phyloP scores from a whole-genome alignment of 2,113 vertebrate species.

The Syngnathus scovelli region DNA sequence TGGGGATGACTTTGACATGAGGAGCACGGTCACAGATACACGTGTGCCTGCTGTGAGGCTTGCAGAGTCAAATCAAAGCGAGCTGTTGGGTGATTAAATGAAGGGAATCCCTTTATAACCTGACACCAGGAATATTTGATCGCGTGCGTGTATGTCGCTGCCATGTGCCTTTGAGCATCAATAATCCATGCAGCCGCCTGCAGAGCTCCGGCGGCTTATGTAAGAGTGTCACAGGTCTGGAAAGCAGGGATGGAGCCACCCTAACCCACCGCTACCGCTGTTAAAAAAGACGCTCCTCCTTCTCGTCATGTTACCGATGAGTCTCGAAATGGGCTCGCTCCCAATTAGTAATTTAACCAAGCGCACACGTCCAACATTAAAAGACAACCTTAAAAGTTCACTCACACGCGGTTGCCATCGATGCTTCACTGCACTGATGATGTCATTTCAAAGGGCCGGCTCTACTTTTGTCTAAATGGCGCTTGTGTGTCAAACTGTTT shows the following conservation, averaged over 20 bases:
- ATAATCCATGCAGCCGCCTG: slow-evolving; percentile 46
- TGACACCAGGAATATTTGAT: neutral
- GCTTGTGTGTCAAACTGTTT: too few relatives aligned
- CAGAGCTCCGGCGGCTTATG: slow-evolving; percentile 40
- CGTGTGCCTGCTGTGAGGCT: slow-evolving; percentile 26
- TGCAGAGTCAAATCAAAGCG: slow-evolving; percentile 24
- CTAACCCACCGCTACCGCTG: neutral
- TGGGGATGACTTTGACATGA: slow-evolving; percentile 42
- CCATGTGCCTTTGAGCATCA: slow-evolving; percentile 45
- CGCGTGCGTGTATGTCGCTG: slow-evolving; percentile 18
- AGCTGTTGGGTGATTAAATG: slow-evolving; percentile 2
- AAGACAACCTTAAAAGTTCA: too few relatives aligned
- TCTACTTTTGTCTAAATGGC: too few relatives aligned
- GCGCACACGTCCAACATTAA: neutral
- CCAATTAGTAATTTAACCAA: neutral
- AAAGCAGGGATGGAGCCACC: slow-evolving; percentile 18
- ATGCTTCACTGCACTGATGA: too few relatives aligned
- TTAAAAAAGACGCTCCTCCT: neutral
- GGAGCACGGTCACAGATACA: slow-evolving; percentile 38
- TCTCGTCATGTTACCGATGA: slow-evolving; percentile 20
- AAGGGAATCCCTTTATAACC: slow-evolving; percentile 29
- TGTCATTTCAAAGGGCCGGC: too few relatives aligned
- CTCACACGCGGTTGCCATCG: too few relatives aligned
- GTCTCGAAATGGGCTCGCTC: neutral
- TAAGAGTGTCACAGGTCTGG: slow-evolving; percentile 43